These are phyloP conservation scores for Thera obeliscata DNA, from an alignment of 2,888 invertebrate genomes.

Conservation along the genomic window DNA sequence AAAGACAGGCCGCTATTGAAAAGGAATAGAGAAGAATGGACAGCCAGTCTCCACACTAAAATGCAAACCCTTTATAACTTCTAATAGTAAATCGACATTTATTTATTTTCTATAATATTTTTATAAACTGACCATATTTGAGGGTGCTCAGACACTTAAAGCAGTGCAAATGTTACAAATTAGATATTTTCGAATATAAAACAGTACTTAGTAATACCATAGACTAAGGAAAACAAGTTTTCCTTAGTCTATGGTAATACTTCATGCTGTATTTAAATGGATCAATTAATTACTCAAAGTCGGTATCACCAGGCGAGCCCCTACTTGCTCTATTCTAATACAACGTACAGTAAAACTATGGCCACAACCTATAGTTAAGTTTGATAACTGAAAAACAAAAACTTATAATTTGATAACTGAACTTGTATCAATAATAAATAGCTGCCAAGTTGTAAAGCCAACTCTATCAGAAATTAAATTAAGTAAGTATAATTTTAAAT, in stretches of 20 bases:
- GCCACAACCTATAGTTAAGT: conserved; percentile 58
- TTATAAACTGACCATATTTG: not conserved
- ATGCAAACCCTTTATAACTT: not conserved
- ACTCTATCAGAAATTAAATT: not conserved
- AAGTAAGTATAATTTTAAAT: not conserved
- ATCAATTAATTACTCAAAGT: conserved; percentile 23
- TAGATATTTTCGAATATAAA: conserved; percentile 11
- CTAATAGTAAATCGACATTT: not conserved
- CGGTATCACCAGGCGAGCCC: conserved; percentile 21
- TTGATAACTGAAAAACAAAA: conserved; percentile 38
- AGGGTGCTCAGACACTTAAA: not conserved
- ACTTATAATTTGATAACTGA: conserved; percentile 42
- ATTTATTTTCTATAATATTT: not conserved
- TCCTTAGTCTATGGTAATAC: too few relatives aligned
- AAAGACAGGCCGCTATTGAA: too few relatives aligned
- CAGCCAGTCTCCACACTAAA: too few relatives aligned
- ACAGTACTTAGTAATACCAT: conserved; percentile 19
- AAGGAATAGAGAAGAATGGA: too few relatives aligned
- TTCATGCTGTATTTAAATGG: conserved; percentile 21
- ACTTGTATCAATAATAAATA: conserved; percentile 31
- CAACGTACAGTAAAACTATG: conserved; percentile 45
- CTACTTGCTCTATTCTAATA: conserved; percentile 17
- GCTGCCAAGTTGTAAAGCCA: conserved; percentile 33
- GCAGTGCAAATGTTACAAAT: conserved; percentile 4
- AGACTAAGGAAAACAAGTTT: too few relatives aligned